Evolutionary conservation across 2,888 invertebrate genomes (phyloP), one percentile per base, ranked within the genome.

Genomic region (Cephus rjabovi): DNA sequence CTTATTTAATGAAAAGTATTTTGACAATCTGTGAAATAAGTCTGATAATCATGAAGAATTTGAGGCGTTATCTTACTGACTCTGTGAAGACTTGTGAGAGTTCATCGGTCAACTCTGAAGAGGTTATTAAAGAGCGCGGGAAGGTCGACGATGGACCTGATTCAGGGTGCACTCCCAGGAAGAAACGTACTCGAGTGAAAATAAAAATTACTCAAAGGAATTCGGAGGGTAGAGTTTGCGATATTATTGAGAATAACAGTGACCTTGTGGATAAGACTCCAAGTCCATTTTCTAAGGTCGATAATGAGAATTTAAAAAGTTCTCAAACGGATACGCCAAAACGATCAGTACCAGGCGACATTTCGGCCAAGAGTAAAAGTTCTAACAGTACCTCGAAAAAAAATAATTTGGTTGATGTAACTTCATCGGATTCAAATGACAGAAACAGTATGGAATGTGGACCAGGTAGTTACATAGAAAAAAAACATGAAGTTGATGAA

Each of bases 1-100:
- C 56, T 56, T 56, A 23, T 56, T 56, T 23, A 6, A 23, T 56
- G 23, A 56, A 56, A 23, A 56, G 23, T 23, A 56, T 56, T 9
- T 56, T 23, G 35, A 56, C 23, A 56, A 56, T 23, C 56, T 56
- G 56, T 56, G 56, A 56, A 23, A 23, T 23, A 69, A 69, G 15
- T 33, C 56, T 23, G 56, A 56, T 56, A 76, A 83, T 75, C 0
- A 90, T 90, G 90, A 90, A 87, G 79, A 86, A 90, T 77, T 83
- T 90, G 12, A 86, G 87, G 56, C 86, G 87, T 70, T 90, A 89
- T 77, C 89, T 90, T 76, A 77, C 79, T 12, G 89, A 89, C 23
- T 76, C 81, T 33, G 77, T 81, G 12, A 88, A 83, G 80, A 69
- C 80, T 6, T 69, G 75, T 31, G 84, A 85, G 71, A 70, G 74